A percentile compares a stretch with the other conserved stretches of the same genome.
Evolutionary conservation across 2,888 invertebrate genomes (phyloP).

Genomic region (Artemia sinica): DNA sequence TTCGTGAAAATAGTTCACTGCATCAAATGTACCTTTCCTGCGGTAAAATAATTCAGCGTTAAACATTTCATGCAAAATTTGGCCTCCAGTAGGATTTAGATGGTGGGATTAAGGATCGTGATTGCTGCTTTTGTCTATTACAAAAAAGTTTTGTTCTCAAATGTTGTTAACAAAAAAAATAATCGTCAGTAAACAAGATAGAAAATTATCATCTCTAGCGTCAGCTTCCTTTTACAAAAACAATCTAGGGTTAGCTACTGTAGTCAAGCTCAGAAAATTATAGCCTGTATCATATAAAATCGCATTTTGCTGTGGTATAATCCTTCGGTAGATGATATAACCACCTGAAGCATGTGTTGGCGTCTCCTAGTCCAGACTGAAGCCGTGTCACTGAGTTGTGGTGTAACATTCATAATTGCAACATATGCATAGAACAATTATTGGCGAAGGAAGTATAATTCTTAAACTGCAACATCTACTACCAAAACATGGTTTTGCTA

Average conservation of each 20-base stretch:
- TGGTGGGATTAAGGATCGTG: too few species aligned
- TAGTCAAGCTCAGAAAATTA: constrained; percentile 6
- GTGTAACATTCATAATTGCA: constrained; percentile 12
- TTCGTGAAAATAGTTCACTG: too few species aligned
- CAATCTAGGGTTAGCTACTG: not conserved
- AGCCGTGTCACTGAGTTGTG: constrained; percentile 11
- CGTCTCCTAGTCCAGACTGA: constrained; percentile 12
- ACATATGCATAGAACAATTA: constrained; percentile 13
- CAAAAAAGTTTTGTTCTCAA: too few species aligned
- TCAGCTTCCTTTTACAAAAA: not conserved
- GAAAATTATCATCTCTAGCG: constrained; percentile 5
- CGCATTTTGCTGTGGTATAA: constrained; percentile 13
- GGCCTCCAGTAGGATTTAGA: too few species aligned
- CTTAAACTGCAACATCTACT: constrained; percentile 2
- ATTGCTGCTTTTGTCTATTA: too few species aligned
- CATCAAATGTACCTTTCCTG: too few species aligned
- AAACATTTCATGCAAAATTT: too few species aligned
- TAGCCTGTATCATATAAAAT: constrained; percentile 12
- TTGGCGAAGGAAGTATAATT: constrained; percentile 13
- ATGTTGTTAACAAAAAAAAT: constrained; percentile 3
- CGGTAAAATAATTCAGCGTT: too few species aligned
- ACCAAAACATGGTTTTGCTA: constrained; percentile 14
- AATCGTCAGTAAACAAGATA: not conserved
- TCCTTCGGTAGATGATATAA: constrained; percentile 9
- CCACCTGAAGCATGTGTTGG: constrained; percentile 11